Percentiles rank a stretch among this genome's conserved stretches.
These are phyloP conservation scores for Amiota minor DNA, from an alignment of 2,888 invertebrate genomes.

Conservation along the genomic window DNA sequence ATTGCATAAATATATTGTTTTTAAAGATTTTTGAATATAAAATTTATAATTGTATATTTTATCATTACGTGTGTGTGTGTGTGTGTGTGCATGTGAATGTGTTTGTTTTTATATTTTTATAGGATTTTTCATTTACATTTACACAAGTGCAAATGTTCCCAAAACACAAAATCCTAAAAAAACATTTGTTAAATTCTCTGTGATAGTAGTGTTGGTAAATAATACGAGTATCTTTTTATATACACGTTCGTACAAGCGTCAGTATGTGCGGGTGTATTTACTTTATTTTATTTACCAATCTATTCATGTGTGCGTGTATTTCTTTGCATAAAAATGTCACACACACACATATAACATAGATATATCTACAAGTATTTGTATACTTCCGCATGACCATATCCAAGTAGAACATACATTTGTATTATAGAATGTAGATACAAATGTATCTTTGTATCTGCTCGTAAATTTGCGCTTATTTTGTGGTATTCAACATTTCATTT, in stretches of 20 bases:
- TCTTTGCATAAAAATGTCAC: constrained; percentile 26
- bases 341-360: not conserved
- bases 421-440: too few species aligned
- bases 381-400: not conserved
- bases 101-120: constrained; percentile 31
- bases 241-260: not conserved
- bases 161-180: constrained; percentile 68
- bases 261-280: constrained; percentile 23
- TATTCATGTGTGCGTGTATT: constrained; percentile 32
- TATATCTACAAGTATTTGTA: not conserved
- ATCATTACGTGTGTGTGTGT: not conserved
- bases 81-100: constrained; percentile 7
- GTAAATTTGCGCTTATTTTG: constrained; percentile 62
- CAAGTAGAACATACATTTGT: too few species aligned
- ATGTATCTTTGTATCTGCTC: constrained; percentile 46
- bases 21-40: constrained; percentile 1
- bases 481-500: constrained; percentile 46
- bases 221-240: constrained; percentile 8
- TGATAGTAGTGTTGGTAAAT: not conserved
- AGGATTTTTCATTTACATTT: constrained; percentile 49
- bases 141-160: constrained; percentile 72
- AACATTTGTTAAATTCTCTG: constrained; percentile 66
- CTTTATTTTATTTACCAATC: constrained; percentile 18
- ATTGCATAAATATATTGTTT: constrained; percentile 29
- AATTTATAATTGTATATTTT: not conserved